These are phyloP conservation scores for Eutrigla gurnardus DNA, from an alignment of 2,797 vertebrate species.

Conservation along the genomic window DNA sequence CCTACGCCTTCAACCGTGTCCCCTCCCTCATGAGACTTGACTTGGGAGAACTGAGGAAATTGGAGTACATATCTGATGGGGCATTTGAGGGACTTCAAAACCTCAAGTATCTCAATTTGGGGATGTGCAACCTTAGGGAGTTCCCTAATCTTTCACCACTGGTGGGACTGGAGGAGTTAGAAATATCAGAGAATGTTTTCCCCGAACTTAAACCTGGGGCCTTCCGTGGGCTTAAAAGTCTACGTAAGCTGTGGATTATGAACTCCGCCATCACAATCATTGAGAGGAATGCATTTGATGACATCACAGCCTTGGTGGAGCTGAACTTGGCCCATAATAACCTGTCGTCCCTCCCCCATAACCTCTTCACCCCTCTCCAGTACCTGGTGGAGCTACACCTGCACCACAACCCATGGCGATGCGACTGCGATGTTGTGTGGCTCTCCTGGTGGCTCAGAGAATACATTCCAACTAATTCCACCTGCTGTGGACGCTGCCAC, in stretches of 20 bases:
- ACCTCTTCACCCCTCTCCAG: slow-evolving; percentile 94
- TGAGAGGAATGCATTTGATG: slow-evolving; percentile 97
- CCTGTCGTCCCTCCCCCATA: slow-evolving; percentile 94
- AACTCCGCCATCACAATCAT: slow-evolving; percentile 94
- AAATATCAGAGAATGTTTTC: slow-evolving; percentile 98
- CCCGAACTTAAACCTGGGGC: slow-evolving; percentile 92
- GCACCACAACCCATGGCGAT: slow-evolving; percentile 98
- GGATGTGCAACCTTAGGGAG: slow-evolving; percentile 96
- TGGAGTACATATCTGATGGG: slow-evolving; percentile 98
- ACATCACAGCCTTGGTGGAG: slow-evolving; percentile 94
- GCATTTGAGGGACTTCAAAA: slow-evolving; percentile 97
- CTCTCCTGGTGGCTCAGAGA: slow-evolving; percentile 96
- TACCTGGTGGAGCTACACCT: slow-evolving; percentile 97
- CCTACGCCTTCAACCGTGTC: slow-evolving; percentile 97
- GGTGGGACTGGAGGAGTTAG: slow-evolving; percentile 94
- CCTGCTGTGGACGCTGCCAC: slow-evolving; percentile 97
- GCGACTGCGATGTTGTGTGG: slow-evolving; percentile 97
- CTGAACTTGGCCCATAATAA: slow-evolving; percentile 99
- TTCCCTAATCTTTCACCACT: slow-evolving; percentile 94
- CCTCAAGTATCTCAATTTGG: slow-evolving; percentile 97
- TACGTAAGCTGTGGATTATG: slow-evolving; percentile 99
- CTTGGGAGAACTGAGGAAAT: slow-evolving; percentile 94
- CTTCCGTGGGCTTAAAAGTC: slow-evolving; percentile 91
- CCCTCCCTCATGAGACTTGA: slow-evolving; percentile 97
- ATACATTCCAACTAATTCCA: slow-evolving; percentile 97